Percentiles rank a stretch among this genome's conserved stretches.
phyloP scores from a whole-genome alignment of 1,140 invertebrate species.

The Eriosoma lanigerum region DNA sequence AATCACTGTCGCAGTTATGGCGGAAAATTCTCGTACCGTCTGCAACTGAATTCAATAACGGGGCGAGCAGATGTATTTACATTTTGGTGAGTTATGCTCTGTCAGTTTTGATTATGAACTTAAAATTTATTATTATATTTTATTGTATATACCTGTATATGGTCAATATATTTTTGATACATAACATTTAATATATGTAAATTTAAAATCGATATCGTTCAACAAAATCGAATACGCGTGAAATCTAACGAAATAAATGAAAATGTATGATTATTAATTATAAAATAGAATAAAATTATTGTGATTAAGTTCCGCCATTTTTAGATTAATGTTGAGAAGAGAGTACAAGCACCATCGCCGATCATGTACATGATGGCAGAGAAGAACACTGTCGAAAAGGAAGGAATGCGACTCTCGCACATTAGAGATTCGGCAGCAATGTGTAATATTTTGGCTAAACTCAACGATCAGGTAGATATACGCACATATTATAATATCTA shows the following conservation, averaged over 20 bases:
- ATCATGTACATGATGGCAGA: constrained; percentile 79
- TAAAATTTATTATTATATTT: no score
- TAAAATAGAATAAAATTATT: no score
- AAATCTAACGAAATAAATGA: no score
- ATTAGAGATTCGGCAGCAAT: constrained; percentile 84
- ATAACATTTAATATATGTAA: no score
- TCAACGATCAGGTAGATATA: constrained; percentile 71
- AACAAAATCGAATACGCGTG: no score
- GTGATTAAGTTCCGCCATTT: not conserved
- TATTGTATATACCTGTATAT: no score
- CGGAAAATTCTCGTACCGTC: constrained; percentile 71
- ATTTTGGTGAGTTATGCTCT: constrained; percentile 63
- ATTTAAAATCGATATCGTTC: no score
- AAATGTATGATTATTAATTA: no score
- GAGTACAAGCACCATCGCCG: constrained; percentile 59
- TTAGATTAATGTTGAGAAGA: constrained; percentile 55
- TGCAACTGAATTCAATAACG: constrained; percentile 69
- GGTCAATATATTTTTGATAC: no score
- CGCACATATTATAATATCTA: no score
- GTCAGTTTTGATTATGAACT: no score
- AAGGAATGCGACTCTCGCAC: constrained; percentile 86
- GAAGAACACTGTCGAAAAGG: constrained; percentile 82
- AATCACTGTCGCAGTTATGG: constrained; percentile 68
- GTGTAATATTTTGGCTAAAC: constrained; percentile 84
- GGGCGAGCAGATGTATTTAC: constrained; percentile 76